A percentile compares a stretch with the other conserved stretches of the same genome.
These are phyloP conservation scores for Gouania willdenowi DNA, from an alignment of 2,797 vertebrate species.

Conservation along the genomic window DNA sequence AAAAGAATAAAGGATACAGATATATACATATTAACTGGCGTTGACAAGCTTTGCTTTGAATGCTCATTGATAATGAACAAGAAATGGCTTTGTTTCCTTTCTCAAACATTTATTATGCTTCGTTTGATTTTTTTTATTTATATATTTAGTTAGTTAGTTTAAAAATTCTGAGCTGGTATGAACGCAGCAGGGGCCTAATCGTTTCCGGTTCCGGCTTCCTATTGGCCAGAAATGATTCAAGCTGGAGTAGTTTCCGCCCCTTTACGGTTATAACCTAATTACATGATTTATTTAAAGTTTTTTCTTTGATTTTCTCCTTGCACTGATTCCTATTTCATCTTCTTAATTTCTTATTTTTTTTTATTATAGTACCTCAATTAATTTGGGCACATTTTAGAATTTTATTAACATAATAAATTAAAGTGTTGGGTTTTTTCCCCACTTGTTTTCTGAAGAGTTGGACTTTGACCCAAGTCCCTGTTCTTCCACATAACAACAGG, in stretches of 20 bases:
- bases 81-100: too few species aligned
- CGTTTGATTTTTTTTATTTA: too few species aligned
- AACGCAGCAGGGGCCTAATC: conserved; percentile 24
- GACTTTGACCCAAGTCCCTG: conserved; percentile 26
- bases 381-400: too few species aligned
- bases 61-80: too few species aligned
- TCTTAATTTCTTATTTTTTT: background rate
- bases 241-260: conserved; percentile 41
- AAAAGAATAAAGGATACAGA: too few species aligned
- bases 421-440: background rate
- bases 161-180: background rate
- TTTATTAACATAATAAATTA: too few species aligned
- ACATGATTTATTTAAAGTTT: conserved; percentile 55
- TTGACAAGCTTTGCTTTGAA: too few species aligned
- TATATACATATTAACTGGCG: too few species aligned
- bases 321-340: background rate
- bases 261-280: conserved; percentile 61
- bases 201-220: conserved; percentile 29
- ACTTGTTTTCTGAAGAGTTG: conserved; percentile 9
- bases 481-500: conserved; percentile 46
- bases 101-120: too few species aligned
- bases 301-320: background rate
- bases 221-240: conserved; percentile 61
- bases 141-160: too few species aligned
- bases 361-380: background rate